phyloP scores from a whole-genome alignment of 2,797 vertebrate species.

The Scleropages formosus region DNA sequence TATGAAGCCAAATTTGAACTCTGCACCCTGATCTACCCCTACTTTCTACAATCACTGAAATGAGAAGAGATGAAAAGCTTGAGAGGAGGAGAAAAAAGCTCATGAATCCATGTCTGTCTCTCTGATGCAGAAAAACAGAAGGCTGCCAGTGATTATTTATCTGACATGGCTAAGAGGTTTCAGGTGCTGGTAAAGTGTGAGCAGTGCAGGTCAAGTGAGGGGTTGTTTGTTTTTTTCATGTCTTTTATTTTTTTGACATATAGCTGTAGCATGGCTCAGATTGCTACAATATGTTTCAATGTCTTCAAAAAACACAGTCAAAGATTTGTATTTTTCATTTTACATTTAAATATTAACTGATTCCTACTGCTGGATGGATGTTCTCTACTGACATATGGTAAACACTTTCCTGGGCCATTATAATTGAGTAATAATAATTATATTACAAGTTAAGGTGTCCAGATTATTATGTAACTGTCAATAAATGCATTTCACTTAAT shows the following conservation, averaged over 20 bases:
- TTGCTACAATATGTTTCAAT: constrained; percentile 21
- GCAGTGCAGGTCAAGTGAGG: constrained; percentile 31
- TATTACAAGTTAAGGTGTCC: no score
- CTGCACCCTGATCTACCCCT: constrained; percentile 19
- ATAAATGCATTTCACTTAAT: no score
- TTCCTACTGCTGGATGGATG: background rate
- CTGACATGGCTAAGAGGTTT: constrained; percentile 36
- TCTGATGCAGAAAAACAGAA: constrained; percentile 19
- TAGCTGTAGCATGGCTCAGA: constrained; percentile 5
- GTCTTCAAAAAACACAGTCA: background rate
- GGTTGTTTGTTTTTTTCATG: constrained; percentile 15
- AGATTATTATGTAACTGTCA: no score
- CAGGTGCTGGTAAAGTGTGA: constrained; percentile 35
- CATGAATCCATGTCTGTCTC: constrained; percentile 22
- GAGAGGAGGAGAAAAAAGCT: background rate
- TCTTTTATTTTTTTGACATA: no score
- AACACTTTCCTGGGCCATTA: no score
- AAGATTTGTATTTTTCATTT: background rate
- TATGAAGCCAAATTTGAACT: background rate
- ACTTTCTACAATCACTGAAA: constrained; percentile 23
- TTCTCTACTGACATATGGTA: no score
- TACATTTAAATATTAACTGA: background rate
- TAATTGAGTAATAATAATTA: no score
- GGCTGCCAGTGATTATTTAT: constrained; percentile 23
- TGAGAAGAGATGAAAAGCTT: background rate